These are phyloP conservation scores for Corythoichthys intestinalis DNA, from an alignment of 2,113 vertebrate genomes.

Conservation along the genomic window DNA sequence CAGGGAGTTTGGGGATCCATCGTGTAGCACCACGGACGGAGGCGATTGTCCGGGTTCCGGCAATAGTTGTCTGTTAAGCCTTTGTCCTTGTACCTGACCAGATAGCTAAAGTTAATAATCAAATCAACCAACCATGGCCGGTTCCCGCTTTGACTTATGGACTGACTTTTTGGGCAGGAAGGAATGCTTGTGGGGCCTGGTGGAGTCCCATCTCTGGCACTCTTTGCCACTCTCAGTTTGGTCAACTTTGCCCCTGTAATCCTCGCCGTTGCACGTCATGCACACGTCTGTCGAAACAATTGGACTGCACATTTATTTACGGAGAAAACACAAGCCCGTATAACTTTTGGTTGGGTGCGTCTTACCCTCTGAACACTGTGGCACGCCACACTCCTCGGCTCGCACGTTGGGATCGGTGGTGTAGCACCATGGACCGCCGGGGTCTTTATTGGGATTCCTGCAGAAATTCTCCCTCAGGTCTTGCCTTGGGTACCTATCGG, in stretches of 20 bases:
- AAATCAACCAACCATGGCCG: not conserved
- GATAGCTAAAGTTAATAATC: not conserved
- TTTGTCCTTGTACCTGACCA: conserved; percentile 85
- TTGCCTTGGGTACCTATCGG: conserved; percentile 83
- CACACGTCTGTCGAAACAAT: conserved; percentile 80
- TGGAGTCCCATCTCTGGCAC: conserved; percentile 93
- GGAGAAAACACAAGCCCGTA: not conserved
- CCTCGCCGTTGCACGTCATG: conserved; percentile 89
- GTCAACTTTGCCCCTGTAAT: conserved; percentile 89
- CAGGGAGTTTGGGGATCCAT: conserved; percentile 88
- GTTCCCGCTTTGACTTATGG: conserved; percentile 31
- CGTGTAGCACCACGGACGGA: conserved; percentile 93
- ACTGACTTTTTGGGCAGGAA: conserved; percentile 90
- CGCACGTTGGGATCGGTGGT: conserved; percentile 86
- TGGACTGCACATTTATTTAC: conserved; percentile 4
- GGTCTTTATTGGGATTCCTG: conserved; percentile 90
- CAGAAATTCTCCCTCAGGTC: conserved; percentile 95
- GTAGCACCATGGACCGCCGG: conserved; percentile 94
- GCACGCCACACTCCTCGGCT: conserved; percentile 86
- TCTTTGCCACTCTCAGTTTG: conserved; percentile 86
- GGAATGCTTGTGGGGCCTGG: conserved; percentile 84
- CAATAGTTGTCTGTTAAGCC: conserved; percentile 98
- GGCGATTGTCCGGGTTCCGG: conserved; percentile 91
- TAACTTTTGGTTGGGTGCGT: not conserved
- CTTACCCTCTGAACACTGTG: conserved; percentile 91